Evolutionary conservation across 2,888 invertebrate genomes (phyloP).

Genomic region (Imbricaverruca yamaguchii): DNA sequence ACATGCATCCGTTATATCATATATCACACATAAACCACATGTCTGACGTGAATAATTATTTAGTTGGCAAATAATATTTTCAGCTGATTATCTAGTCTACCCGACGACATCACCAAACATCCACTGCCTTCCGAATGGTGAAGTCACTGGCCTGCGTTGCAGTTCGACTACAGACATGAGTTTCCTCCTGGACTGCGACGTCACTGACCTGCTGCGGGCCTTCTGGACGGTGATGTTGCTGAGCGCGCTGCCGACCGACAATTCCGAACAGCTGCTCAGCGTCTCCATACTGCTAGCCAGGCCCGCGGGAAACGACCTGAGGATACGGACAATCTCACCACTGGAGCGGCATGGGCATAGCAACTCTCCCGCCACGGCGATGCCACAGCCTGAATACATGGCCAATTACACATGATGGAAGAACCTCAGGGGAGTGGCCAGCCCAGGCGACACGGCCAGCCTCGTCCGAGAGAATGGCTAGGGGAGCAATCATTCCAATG

Average conservation of each 20-base stretch:
- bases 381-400: neutral
- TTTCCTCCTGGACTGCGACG: neutral
- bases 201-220: constrained; percentile 9
- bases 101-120: neutral
- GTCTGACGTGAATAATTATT: too few species aligned
- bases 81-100: neutral
- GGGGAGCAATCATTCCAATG: neutral
- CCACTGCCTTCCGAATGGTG: neutral
- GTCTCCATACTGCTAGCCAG: constrained; percentile 7
- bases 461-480: neutral
- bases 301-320: neutral
- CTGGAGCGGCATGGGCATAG: neutral
- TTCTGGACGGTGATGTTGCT: neutral
- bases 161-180: too few species aligned
- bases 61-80: too few species aligned
- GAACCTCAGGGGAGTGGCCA: neutral
- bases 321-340: neutral
- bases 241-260: neutral
- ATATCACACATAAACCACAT: neutral
- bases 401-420: neutral
- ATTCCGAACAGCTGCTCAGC: constrained; percentile 3
- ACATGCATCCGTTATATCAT: neutral
- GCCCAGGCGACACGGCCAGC: neutral
- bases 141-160: neutral
- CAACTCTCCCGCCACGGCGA: neutral